Evolutionary conservation across 92 coral and sea anemone genomes (phyloP).

Genomic region (Nematostella vectensis): DNA sequence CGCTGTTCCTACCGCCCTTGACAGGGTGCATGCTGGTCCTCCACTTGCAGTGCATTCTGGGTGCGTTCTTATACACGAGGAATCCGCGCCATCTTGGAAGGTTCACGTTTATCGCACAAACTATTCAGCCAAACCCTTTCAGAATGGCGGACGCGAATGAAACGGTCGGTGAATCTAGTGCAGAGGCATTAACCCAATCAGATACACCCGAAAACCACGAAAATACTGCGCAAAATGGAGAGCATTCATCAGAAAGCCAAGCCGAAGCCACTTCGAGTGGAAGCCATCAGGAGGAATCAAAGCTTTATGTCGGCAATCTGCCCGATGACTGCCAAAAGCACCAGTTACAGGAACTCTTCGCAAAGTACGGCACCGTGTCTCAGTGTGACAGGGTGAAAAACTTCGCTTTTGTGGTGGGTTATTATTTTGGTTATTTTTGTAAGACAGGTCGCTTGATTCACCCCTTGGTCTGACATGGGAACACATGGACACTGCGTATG

Average conservation of each 20-base stretch:
- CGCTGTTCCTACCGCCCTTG: no score
- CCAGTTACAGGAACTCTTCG: slow-evolving; percentile 59
- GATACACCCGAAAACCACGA: neutral
- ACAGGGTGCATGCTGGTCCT: no score
- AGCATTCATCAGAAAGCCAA: neutral
- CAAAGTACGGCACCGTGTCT: slow-evolving; percentile 76
- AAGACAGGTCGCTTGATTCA: neutral
- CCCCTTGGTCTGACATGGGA: neutral
- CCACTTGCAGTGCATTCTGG: no score
- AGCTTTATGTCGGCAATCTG: slow-evolving; percentile 85
- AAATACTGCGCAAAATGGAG: slow-evolving; percentile 13
- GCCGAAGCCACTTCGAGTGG: slow-evolving; percentile 16
- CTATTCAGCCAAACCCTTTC: no score
- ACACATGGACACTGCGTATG: neutral
- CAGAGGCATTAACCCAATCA: slow-evolving; percentile 26
- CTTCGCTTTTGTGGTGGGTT: slow-evolving; percentile 97
- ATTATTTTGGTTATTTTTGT: no score
- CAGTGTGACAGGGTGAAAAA: slow-evolving; percentile 92
- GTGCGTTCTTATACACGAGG: no score
- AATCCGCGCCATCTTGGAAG: no score
- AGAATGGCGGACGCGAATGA: slow-evolving; percentile 29
- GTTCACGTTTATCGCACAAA: no score
- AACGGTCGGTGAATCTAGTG: slow-evolving; percentile 19
- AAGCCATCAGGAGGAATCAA: slow-evolving; percentile 30
- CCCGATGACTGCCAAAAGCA: slow-evolving; percentile 82